Percentiles rank a stretch among this genome's conserved stretches.
Evolutionary conservation across 2,888 invertebrate genomes (phyloP).

Genomic region (Chrysolina oricalcia): DNA sequence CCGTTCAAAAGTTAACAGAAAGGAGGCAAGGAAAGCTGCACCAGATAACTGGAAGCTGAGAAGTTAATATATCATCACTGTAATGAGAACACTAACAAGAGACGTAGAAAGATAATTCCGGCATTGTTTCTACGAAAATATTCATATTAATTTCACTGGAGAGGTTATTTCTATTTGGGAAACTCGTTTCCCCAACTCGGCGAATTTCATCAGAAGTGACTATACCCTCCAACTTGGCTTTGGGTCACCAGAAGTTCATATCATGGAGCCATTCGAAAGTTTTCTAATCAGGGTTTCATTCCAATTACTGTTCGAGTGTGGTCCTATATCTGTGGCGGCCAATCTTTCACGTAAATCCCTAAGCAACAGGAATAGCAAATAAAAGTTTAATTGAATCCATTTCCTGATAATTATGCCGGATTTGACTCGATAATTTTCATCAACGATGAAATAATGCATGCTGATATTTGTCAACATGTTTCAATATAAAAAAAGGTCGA

Average conservation of each 20-base stretch:
- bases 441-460: too few relatives aligned
- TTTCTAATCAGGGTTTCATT: conserved; percentile 41
- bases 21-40: too few relatives aligned
- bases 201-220: conserved; percentile 9
- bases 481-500: too few relatives aligned
- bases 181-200: neutral
- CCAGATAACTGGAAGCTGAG: neutral
- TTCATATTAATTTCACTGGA: neutral
- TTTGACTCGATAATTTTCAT: too few relatives aligned
- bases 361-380: conserved; percentile 1
- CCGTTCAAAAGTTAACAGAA: too few relatives aligned
- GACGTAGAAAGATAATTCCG: neutral
- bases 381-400: conserved; percentile 9
- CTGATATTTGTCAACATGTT: too few relatives aligned
- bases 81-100: neutral
- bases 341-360: conserved; percentile 19
- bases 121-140: neutral
- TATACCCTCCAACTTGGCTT: neutral
- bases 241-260: conserved; percentile 13
- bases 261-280: conserved; percentile 34
- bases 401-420: neutral
- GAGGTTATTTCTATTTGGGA: conserved; percentile 4
- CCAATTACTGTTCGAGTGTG: conserved; percentile 31
- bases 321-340: conserved; percentile 1
- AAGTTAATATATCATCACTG: neutral